Percentiles rank a stretch among this genome's conserved stretches.
Evolutionary conservation across 2,888 invertebrate species (phyloP).

Genomic region (Eubasilissa splendida): DNA sequence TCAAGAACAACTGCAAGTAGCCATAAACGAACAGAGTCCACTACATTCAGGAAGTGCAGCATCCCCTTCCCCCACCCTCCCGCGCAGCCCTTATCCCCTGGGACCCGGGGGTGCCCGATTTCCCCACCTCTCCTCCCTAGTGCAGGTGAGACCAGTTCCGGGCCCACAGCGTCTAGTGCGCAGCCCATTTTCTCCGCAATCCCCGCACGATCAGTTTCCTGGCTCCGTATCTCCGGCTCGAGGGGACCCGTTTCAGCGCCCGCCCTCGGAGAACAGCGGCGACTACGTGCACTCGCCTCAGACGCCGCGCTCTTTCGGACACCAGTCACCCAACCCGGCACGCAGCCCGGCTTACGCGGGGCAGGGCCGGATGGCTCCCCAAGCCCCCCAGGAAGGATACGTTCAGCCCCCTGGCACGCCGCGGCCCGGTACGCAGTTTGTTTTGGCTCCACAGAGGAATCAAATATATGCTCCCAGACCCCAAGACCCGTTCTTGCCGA

Average conservation of each 20-base stretch:
- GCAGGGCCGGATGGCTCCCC: slow-evolving; percentile 60
- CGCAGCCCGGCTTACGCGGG: slow-evolving; percentile 60
- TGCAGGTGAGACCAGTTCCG: slow-evolving; percentile 54
- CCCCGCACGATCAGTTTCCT: slow-evolving; percentile 68
- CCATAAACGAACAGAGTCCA: slow-evolving; percentile 65
- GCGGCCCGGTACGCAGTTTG: slow-evolving; percentile 68
- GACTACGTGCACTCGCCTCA: slow-evolving; percentile 65
- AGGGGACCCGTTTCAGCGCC: slow-evolving; percentile 59
- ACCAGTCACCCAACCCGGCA: slow-evolving; percentile 60
- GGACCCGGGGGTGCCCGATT: slow-evolving; percentile 58
- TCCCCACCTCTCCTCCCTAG: slow-evolving; percentile 56
- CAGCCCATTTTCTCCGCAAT: slow-evolving; percentile 63
- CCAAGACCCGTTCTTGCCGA: slow-evolving; percentile 53
- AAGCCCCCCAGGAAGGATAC: slow-evolving; percentile 63
- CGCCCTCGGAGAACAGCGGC: slow-evolving; percentile 59
- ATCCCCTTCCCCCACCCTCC: slow-evolving; percentile 59
- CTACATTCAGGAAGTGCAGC: slow-evolving; percentile 62
- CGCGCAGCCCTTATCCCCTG: slow-evolving; percentile 60
- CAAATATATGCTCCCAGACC: slow-evolving; percentile 63
- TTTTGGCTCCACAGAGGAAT: slow-evolving; percentile 56
- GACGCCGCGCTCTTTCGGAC: slow-evolving; percentile 63
- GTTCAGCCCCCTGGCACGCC: slow-evolving; percentile 73
- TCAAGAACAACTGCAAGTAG: slow-evolving; percentile 68
- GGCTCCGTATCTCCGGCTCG: slow-evolving; percentile 64
- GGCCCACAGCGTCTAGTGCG: slow-evolving; percentile 59